Conservation (phyloP, 2,888 invertebrate genomes). For the Dicyrtoma fusca region DNA sequence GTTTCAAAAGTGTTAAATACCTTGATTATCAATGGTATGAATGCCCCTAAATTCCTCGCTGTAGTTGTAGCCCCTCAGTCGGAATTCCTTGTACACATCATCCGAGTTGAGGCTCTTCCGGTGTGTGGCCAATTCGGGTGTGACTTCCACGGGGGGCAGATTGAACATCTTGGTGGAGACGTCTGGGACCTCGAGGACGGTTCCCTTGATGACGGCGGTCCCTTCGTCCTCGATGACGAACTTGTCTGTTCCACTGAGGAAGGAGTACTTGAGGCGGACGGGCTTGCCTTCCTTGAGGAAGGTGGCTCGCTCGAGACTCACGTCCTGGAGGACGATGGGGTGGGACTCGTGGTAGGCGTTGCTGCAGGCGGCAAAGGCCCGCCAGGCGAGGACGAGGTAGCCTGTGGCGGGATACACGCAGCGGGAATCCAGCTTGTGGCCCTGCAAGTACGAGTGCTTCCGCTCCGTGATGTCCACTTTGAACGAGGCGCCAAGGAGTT, state of each 20-base stretch:
- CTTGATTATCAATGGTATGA: conserved; percentile 71
- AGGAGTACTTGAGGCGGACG: conserved; percentile 72
- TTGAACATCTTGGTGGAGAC: conserved; percentile 13
- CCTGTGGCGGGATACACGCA: conserved; percentile 82
- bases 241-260: conserved; percentile 68
- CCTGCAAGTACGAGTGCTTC: conserved; percentile 68
- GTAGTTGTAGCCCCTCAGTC: conserved; percentile 85
- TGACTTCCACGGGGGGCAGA: not conserved
- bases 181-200: conserved; percentile 60
- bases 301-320: conserved; percentile 89
- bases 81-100: conserved; percentile 84
- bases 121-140: not conserved
- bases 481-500: not conserved
- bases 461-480: conserved; percentile 18
- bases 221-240: conserved; percentile 90
- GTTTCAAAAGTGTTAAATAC: conserved; percentile 45
- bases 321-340: conserved; percentile 83
- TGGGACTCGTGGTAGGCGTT: conserved; percentile 74
- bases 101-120: conserved; percentile 56
- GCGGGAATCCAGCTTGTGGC: conserved; percentile 66
- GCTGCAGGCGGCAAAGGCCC: conserved; percentile 77
- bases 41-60: conserved; percentile 80
- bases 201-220: conserved; percentile 77
- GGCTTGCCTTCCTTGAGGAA: conserved; percentile 80
- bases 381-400: conserved; percentile 80